phyloP scores from a whole-genome alignment of 2,888 invertebrate species.

The Lepidonotus clava region DNA sequence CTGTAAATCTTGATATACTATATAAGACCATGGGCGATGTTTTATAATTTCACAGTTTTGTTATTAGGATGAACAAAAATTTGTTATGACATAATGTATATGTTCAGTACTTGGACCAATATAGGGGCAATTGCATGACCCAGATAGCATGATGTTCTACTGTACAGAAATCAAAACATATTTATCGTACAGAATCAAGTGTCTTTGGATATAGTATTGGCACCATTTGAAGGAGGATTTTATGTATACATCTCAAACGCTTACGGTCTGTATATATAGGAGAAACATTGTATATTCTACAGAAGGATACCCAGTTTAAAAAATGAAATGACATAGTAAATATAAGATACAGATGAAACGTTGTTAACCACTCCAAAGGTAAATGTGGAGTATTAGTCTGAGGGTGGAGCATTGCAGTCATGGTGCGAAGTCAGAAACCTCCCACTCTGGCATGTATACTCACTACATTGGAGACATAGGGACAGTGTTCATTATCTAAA shows the following conservation, averaged over 20 bases:
- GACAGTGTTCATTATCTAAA: too few species aligned
- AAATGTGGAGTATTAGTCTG: too few species aligned
- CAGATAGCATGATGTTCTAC: neutral
- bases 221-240: neutral
- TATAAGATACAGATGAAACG: too few species aligned
- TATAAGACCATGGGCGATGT: neutral
- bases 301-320: too few species aligned
- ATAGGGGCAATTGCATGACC: neutral
- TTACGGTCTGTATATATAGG: neutral
- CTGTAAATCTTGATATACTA: neutral
- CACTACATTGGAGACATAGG: too few species aligned
- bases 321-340: too few species aligned
- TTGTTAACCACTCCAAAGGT: too few species aligned
- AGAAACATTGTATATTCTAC: neutral
- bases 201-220: neutral
- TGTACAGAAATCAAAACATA: slow-evolving; percentile 14
- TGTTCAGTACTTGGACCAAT: slow-evolving; percentile 16
- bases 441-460: too few species aligned
- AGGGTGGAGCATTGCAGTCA: too few species aligned
- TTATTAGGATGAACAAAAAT: neutral
- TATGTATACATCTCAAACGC: neutral
- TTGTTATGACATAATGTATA: neutral
- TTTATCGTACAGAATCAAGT: slow-evolving; percentile 5
- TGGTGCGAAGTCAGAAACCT: too few species aligned
- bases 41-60: neutral